Evolutionary conservation across 2,797 vertebrate species (phyloP), one percentile per base, ranked within the genome.

Genomic region (Australoheros facetus): DNA sequence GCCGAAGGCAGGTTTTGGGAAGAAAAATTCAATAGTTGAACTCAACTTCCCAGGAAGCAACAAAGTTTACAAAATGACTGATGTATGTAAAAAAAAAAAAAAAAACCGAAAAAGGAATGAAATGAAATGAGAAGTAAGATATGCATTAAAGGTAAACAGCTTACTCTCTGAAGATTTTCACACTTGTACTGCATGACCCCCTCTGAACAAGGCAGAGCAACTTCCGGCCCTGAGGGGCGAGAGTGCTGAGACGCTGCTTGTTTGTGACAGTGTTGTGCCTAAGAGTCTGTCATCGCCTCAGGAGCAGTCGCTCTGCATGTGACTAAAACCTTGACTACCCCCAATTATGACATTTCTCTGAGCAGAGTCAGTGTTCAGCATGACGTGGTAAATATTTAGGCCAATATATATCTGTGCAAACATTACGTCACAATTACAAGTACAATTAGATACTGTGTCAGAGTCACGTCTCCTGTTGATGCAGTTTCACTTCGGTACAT

Each of bases 191-290:
- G 37, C 59, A 54, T 76, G 85, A 84, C 77, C n/a, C 73, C 14
- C 80, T 71, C 12, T 71, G 64, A 83, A 89, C 71, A 77, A 81
- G 72, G 82, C 70, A 66, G 73, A 77, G 56, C 30, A 32, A 70
- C 71, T 74, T 87, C 53, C 80, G 71, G 80, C 37, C 81, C 71
- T 16, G 21, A 74, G 59, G 69, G 53, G 16, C 14, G 7, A 16
- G 56, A 54, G 74, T 51, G 84, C 21, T 45, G 87, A 89, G 88
- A 85, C 71, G 82, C 56, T 85, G 83, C 76, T 56, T 79, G 82
- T 89, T 88, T 88, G 85, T 84, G 88, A 91, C 86, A 83, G 81
- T 57, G 74, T 70, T 79, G 80, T 28, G 81, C 85, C 80, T 78
- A 16, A 82, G 88, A 87, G 81, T 86, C 81, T 87, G 88, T 84